Conservation (phyloP, 2,888 invertebrate genomes). For the Platynereis dumerilii region DNA sequence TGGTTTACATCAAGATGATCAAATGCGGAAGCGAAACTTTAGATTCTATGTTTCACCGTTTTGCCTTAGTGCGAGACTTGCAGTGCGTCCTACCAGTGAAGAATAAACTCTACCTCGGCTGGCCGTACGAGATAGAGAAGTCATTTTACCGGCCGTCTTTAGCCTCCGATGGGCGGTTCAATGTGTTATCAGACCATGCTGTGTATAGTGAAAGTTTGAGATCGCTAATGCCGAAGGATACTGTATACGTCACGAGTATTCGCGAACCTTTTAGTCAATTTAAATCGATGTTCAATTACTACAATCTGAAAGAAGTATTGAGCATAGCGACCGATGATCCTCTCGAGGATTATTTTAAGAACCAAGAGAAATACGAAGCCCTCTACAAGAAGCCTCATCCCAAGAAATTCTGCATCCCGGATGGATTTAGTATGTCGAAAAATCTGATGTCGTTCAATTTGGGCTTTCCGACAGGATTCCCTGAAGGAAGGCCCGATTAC, state of each 20-base stretch:
- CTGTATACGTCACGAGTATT: conserved; percentile 52
- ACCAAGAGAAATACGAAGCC: conserved; percentile 50
- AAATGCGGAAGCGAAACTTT: conserved; percentile 60
- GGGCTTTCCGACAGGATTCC: conserved; percentile 57
- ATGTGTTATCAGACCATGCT: conserved; percentile 56
- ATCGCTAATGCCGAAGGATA: conserved; percentile 49
- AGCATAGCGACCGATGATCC: conserved; percentile 32
- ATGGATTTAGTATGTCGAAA: conserved; percentile 51
- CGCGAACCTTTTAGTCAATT: conserved; percentile 56
- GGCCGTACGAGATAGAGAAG: conserved; percentile 53
- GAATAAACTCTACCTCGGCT: conserved; percentile 53
- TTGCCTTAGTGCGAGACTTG: conserved; percentile 47
- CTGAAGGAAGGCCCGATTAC: conserved; percentile 41
- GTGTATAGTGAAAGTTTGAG: conserved; percentile 48
- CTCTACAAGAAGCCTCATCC: conserved; percentile 43
- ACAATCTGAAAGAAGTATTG: conserved; percentile 44
- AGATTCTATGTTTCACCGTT: conserved; percentile 51
- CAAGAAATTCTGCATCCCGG: conserved; percentile 49
- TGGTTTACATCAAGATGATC: conserved; percentile 60
- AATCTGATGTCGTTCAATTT: conserved; percentile 57
- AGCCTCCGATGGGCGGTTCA: conserved; percentile 37
- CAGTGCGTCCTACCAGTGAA: conserved; percentile 52
- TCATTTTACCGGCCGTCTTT: conserved; percentile 47
- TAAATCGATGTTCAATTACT: conserved; percentile 55
- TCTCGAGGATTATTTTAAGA: conserved; percentile 45